phyloP scores from a whole-genome alignment of 2,797 vertebrate genomes.

The Hafferia zeledoni region DNA sequence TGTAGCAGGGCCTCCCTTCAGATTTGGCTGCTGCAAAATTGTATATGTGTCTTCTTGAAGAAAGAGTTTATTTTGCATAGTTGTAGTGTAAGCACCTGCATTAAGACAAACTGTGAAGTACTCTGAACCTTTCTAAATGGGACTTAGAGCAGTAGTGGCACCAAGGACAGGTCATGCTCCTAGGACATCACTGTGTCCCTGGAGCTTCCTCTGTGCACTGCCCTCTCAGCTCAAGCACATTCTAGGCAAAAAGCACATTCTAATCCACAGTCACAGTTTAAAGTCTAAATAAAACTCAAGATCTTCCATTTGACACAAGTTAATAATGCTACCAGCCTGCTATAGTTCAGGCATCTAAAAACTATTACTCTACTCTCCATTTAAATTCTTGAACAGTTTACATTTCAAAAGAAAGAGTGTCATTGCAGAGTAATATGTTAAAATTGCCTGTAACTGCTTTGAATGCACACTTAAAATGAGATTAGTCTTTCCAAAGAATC shows the following conservation, averaged over 20 bases:
- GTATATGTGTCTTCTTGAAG: accelerated
- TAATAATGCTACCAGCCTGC: neutral
- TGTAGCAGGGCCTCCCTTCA: neutral
- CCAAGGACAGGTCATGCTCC: neutral
- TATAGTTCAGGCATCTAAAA: constrained; percentile 10
- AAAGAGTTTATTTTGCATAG: accelerated
- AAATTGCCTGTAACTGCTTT: neutral
- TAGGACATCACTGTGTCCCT: neutral
- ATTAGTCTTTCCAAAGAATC: neutral
- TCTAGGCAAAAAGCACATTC: neutral
- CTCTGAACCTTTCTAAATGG: accelerated
- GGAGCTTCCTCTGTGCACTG: neutral
- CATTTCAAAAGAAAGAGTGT: neutral
- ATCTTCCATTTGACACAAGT: neutral
- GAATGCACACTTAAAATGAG: neutral
- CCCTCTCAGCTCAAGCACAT: neutral
- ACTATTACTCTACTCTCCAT: neutral
- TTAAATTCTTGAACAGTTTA: neutral
- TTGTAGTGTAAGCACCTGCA: neutral
- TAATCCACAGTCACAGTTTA: neutral
- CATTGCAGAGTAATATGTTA: neutral
- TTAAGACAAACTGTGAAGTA: neutral
- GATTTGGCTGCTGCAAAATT: neutral
- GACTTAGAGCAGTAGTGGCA: neutral
- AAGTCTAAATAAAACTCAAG: neutral